Evolutionary conservation across 2,797 vertebrate species (phyloP), one percentile per base, ranked within the genome.

Genomic region (Phrynocephalus guinanensis): DNA sequence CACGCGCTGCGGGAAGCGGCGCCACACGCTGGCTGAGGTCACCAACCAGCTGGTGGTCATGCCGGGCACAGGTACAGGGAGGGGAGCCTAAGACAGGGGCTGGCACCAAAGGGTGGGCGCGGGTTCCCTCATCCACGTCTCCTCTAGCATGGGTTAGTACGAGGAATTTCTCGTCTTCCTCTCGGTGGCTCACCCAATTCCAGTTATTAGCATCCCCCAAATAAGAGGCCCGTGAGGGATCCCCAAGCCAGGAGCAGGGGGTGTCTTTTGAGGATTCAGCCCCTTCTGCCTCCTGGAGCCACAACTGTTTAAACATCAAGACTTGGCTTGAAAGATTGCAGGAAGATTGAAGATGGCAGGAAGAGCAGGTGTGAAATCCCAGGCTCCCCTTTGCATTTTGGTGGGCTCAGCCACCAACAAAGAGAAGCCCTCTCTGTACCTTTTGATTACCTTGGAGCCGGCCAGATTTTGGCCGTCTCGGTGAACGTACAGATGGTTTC

Each of bases 21-120:
- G 99, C 50, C 99, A 99, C 96, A 99, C 99, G 2, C 97, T 99
- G 85, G 98, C 99, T 0, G 99, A 99, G 95, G 98, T 99, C 92
- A 98, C 98, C 95, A 98, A 98, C 91, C 99, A 98, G 90, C 96
- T 98, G 18, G 96, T 98, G 7, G 81, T 97, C 89, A 91, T 97
- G 91, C 97, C 97, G 1, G 97, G 95, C 82, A 95, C 98, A 97
- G 98, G 98, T 98, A 95, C 48, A 22, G 38, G 82, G 9, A 33
- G 28, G 76, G 11, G 33, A 28, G 50, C 83, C 71, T 8, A 0
- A 56, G 30, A 4, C 5, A 24, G 11, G 7, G 22, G 20, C n/a
- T 1, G 7, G 44, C 13, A 30, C 24, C 20, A 26, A n/a, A n/a
- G 67, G 2, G 22, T 1, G 38, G 63, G 7, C 38, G 1, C 11